phyloP scores from a whole-genome alignment of 2,113 vertebrate genomes.

The Scortum barcoo region DNA sequence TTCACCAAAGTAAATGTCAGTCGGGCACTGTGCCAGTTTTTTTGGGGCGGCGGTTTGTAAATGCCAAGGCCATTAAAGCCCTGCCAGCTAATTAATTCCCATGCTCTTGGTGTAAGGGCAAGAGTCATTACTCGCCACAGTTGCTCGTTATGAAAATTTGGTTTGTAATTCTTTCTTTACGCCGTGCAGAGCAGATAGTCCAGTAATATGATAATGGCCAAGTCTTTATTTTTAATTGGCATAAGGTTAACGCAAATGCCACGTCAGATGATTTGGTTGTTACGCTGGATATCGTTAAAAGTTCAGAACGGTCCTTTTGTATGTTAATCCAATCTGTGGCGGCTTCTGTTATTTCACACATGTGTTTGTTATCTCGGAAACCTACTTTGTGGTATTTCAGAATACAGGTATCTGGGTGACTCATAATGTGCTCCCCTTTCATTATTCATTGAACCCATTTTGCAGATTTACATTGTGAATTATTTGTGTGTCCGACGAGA shows the following conservation, averaged over 20 bases:
- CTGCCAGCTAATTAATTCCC: conserved; percentile 67
- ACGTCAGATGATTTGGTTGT: conserved; percentile 44
- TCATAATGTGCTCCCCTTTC: not conserved
- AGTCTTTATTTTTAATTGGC: conserved; percentile 66
- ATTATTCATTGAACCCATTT: not conserved
- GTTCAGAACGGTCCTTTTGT: conserved; percentile 41
- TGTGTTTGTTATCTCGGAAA: not conserved
- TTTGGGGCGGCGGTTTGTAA: conserved; percentile 51
- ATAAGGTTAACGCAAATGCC: conserved; percentile 53
- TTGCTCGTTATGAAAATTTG: conserved; percentile 61
- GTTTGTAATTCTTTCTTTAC: conserved; percentile 50
- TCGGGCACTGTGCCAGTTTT: conserved; percentile 39
- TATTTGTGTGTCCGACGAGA: not conserved
- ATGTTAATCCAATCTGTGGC: conserved; percentile 10
- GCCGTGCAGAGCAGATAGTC: conserved; percentile 55
- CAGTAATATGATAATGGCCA: conserved; percentile 54
- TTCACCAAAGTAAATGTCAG: conserved; percentile 50
- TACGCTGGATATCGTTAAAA: conserved; percentile 20
- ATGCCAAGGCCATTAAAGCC: conserved; percentile 71
- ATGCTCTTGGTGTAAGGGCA: conserved; percentile 55
- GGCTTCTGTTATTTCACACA: not conserved
- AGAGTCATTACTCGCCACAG: conserved; percentile 57
- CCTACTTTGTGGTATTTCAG: not conserved
- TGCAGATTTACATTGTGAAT: not conserved
- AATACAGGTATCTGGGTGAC: not conserved